Percentiles rank a stretch among this genome's conserved stretches.
phyloP scores from a whole-genome alignment of 2,113 vertebrate genomes.

The Elephas maximus region DNA sequence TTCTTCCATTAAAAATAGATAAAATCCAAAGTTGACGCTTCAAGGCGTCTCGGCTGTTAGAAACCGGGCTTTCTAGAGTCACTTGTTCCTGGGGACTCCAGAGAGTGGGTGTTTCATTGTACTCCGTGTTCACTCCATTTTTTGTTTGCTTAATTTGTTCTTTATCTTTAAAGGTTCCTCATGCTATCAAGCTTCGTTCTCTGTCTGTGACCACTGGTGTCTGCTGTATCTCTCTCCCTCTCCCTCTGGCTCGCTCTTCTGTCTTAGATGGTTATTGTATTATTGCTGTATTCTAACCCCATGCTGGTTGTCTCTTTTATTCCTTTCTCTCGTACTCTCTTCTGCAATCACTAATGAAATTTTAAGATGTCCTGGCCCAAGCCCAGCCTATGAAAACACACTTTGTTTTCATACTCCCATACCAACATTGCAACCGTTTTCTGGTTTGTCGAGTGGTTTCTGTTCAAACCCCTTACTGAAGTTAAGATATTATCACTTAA shows the following conservation, averaged over 20 bases:
- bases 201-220: neutral
- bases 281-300: neutral
- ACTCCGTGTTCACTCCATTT: neutral
- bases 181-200: neutral
- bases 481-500: neutral
- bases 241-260: neutral
- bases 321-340: neutral
- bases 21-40: neutral
- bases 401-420: neutral
- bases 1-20: neutral
- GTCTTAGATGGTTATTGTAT: neutral
- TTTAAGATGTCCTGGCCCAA: neutral
- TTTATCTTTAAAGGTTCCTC: neutral
- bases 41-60: neutral
- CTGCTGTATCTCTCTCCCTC: neutral
- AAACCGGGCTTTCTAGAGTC: neutral
- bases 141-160: conserved; percentile 8
- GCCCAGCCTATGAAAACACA: neutral
- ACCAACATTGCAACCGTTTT: neutral
- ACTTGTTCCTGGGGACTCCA: neutral
- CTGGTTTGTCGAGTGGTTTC: neutral
- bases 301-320: neutral
- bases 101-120: neutral
- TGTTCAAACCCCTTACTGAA: neutral
- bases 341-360: neutral